These are phyloP conservation scores for Euglossa dilemma DNA, from an alignment of 1,140 invertebrate genomes.

Conservation along the genomic window DNA sequence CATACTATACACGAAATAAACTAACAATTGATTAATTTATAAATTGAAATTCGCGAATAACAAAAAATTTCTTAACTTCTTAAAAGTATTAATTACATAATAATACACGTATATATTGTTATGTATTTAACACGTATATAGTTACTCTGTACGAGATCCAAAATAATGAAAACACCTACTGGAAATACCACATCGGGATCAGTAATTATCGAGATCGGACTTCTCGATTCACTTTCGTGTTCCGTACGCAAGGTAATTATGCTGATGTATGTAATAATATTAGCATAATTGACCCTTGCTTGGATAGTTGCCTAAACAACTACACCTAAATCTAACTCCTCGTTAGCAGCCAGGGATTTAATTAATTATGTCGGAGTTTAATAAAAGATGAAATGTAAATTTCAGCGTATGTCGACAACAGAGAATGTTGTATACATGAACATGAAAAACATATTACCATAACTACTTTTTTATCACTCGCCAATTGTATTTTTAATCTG, in stretches of 20 bases:
- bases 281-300: conserved; percentile 3
- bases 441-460: too few species aligned
- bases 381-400: neutral
- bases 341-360: neutral
- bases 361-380: neutral
- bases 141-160: neutral
- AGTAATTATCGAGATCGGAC: neutral
- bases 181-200: neutral
- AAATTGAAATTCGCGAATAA: neutral
- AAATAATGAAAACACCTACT: neutral
- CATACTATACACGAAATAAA: too few species aligned
- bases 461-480: too few species aligned
- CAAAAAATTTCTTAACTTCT: neutral
- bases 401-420: neutral
- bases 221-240: neutral
- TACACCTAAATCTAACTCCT: neutral
- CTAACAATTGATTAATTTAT: neutral
- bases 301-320: neutral
- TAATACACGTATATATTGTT: too few species aligned
- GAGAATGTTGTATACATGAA: too few species aligned
- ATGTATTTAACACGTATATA: too few species aligned
- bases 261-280: neutral
- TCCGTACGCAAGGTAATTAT: neutral
- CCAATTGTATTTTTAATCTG: too few species aligned
- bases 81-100: neutral